These are phyloP conservation scores for Epirrita christyi DNA, from an alignment of 2,888 invertebrate species.

Conservation along the genomic window DNA sequence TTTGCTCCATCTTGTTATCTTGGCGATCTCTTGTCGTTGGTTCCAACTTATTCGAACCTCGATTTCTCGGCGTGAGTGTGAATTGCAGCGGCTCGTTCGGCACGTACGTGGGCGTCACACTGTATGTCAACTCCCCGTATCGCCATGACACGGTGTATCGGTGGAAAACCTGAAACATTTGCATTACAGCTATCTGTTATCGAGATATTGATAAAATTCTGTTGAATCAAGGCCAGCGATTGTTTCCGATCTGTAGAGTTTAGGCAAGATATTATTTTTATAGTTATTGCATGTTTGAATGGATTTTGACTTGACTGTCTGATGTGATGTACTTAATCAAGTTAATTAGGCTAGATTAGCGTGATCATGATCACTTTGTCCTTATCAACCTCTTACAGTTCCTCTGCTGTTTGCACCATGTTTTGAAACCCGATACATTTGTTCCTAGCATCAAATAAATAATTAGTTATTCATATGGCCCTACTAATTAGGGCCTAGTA, in stretches of 20 bases:
- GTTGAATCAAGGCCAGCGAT: slow-evolving; percentile 18
- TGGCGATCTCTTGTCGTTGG: neutral
- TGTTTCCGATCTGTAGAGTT: slow-evolving; percentile 7
- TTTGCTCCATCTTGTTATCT: slow-evolving; percentile 1
- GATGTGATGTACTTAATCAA: slow-evolving; percentile 9
- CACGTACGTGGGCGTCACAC: slow-evolving; percentile 90
- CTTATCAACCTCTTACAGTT: neutral
- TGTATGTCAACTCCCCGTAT: slow-evolving; percentile 87
- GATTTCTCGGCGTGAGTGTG: slow-evolving; percentile 77
- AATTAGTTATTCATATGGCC: no score
- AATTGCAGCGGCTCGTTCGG: slow-evolving; percentile 89
- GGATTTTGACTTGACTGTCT: slow-evolving; percentile 10
- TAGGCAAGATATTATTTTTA: neutral
- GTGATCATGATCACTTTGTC: neutral
- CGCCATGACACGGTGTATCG: slow-evolving; percentile 89
- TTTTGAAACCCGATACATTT: no score
- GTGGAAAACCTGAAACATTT: slow-evolving; percentile 86
- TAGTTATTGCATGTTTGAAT: neutral
- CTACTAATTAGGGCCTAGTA: no score
- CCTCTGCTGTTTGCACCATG: no score
- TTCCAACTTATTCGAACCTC: neutral
- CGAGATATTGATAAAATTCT: slow-evolving; percentile 25
- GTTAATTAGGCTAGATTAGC: slow-evolving; percentile 8
- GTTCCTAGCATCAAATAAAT: no score
- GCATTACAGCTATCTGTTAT: slow-evolving; percentile 20